These are phyloP conservation scores for Enteromius treurensis DNA, from an alignment of 2,797 vertebrate species.

Conservation along the genomic window DNA sequence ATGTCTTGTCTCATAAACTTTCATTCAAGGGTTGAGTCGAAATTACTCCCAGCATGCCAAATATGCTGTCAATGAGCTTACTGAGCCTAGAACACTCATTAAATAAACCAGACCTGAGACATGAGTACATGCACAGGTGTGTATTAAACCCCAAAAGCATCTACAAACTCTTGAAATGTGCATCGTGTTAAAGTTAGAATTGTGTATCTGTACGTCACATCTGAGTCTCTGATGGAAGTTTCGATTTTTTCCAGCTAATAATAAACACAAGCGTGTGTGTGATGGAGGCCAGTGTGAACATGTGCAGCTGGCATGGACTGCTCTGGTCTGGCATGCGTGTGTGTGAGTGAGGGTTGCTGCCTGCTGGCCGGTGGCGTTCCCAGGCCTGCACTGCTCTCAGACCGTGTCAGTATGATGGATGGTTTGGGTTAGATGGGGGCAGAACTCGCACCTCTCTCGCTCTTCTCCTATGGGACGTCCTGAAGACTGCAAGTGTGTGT, in stretches of 20 bases:
- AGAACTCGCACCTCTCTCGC: constrained; percentile 66
- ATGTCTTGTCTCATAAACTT: neutral
- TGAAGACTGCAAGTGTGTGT: constrained; percentile 40
- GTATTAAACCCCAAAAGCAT: neutral
- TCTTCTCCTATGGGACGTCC: constrained; percentile 73
- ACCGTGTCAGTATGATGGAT: constrained; percentile 74
- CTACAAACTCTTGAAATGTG: neutral
- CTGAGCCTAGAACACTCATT: neutral
- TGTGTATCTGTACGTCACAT: neutral
- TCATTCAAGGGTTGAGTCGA: neutral
- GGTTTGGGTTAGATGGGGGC: constrained; percentile 74
- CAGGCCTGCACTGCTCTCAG: constrained; percentile 45
- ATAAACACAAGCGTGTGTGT: constrained; percentile 33
- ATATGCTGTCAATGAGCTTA: neutral
- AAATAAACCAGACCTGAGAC: neutral
- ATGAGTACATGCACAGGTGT: neutral
- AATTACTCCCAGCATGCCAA: constrained; percentile 2
- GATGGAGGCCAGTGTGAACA: constrained; percentile 41
- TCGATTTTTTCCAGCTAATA: constrained; percentile 11
- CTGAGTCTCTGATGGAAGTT: constrained; percentile 3
- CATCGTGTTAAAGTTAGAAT: neutral
- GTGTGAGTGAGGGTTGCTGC: constrained; percentile 50
- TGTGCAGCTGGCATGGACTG: constrained; percentile 58
- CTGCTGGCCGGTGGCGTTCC: constrained; percentile 55
- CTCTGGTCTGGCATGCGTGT: constrained; percentile 48